Evolutionary conservation across 92 coral and sea anemone species (phyloP).

Genomic region (Meandrina meandrites): DNA sequence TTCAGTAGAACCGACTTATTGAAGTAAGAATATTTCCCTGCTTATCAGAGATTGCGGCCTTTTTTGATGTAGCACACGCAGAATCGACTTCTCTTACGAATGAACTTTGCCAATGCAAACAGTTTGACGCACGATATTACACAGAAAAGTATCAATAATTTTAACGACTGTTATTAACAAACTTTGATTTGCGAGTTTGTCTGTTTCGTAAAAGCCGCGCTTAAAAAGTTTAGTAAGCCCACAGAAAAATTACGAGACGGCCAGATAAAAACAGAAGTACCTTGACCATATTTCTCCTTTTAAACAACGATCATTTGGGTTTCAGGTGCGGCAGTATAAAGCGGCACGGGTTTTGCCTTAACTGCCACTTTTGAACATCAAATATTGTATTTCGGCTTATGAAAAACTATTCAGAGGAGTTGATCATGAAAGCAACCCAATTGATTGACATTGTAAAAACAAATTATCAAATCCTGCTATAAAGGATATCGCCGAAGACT

Average conservation of each 20-base stretch:
- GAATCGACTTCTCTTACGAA: background rate
- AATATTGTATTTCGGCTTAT: background rate
- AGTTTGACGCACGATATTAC: background rate
- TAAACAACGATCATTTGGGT: background rate
- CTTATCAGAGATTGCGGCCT: conserved; percentile 5
- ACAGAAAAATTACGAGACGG: background rate
- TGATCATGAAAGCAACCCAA: background rate
- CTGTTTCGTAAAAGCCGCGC: background rate
- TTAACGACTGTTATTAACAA: background rate
- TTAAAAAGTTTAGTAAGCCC: background rate
- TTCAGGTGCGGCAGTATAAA: background rate
- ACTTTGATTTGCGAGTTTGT: background rate
- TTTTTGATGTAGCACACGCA: background rate
- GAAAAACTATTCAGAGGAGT: background rate
- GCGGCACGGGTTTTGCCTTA: background rate
- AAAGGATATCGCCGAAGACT: background rate
- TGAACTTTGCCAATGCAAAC: background rate
- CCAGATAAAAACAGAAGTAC: background rate
- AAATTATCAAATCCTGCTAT: background rate
- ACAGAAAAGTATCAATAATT: background rate
- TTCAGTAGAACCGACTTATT: background rate
- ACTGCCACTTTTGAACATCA: background rate
- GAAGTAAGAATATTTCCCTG: background rate
- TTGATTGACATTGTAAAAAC: background rate
- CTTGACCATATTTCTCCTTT: background rate